Base-by-base conservation (phyloP, 2,113 vertebrate species). In the Hippocampus zosterae region DNA sequence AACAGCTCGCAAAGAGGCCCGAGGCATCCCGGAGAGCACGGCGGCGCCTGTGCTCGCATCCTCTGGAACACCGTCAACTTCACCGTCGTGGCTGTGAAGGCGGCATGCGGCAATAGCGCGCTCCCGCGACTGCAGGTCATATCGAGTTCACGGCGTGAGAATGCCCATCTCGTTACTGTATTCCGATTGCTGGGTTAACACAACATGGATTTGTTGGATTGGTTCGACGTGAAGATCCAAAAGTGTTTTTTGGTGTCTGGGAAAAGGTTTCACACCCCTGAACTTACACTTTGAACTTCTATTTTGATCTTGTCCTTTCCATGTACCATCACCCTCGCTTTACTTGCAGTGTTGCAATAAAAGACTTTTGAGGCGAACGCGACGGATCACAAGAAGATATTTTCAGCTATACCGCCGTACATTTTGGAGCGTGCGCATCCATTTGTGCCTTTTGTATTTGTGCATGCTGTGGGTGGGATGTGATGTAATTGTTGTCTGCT, bases 401-500 rank as follows among this genome's bases (percentile, higher is more conserved):
- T 55, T 71, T 59, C 67, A 33, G 70, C 21, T 74, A 8, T 18
- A 52, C 41, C 61, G 59, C 19, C 71, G 50, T 42, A 29, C 0
- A 69, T 69, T 67, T 33, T 61, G 65, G 71, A 63, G 40, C 13
- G 42, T 27, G 62, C 62, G 25, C 62, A 65, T 65, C 62, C 29
- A 44, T 44, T 65, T 27, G 41, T 44, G 46, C 19, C 40, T 23
- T 40, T 72, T 71, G 29, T 63, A 55, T 56, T 9, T 70, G 67
- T 71, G 50, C 21, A 40, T 73, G 61, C 59, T 72, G 77, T 74
- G 78, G 66, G 77, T 67, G 70, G 76, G 71, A 69, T 73, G 75
- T 82, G 80, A 85, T 82, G 62, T 74, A 76, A 85, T 72, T 37
- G 59, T 74, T 85, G 79, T 67, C 68, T 76, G 59, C 48, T 85